A percentile compares a stretch with the other conserved stretches of the same genome.
Evolutionary conservation across 2,888 invertebrate species (phyloP).

Genomic region (Heliconius cydno): DNA sequence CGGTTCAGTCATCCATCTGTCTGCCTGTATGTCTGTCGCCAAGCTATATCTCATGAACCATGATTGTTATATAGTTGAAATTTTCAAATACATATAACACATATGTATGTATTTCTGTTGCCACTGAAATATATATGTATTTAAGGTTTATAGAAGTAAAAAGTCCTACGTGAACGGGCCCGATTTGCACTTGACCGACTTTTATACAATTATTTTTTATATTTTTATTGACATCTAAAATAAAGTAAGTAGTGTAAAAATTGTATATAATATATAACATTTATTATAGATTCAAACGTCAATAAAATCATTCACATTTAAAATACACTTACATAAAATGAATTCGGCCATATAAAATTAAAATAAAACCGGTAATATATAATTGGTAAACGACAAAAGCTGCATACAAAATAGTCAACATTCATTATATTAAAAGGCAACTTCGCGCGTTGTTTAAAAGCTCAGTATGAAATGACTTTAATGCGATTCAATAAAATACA

Average conservation of each 20-base stretch:
- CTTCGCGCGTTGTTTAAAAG: constrained; percentile 41
- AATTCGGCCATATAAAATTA: constrained; percentile 18
- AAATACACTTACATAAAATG: constrained; percentile 6
- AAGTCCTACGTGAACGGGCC: too few relatives aligned
- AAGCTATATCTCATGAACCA: too few relatives aligned
- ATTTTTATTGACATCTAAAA: too few relatives aligned
- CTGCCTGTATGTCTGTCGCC: too few relatives aligned
- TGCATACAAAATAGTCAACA: constrained; percentile 38
- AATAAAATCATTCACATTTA: neutral
- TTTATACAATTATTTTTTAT: too few relatives aligned
- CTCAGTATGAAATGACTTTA: constrained; percentile 38
- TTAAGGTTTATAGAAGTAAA: too few relatives aligned
- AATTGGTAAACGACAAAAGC: constrained; percentile 28
- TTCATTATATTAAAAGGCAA: constrained; percentile 37
- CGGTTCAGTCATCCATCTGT: too few relatives aligned
- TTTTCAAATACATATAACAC: too few relatives aligned
- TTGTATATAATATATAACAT: neutral
- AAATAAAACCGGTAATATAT: constrained; percentile 20
- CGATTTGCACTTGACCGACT: too few relatives aligned
- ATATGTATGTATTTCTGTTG: too few relatives aligned
- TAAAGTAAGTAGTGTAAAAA: neutral
- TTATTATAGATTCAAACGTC: neutral
- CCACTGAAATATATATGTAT: too few relatives aligned
- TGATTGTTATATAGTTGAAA: too few relatives aligned
- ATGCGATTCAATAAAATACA: constrained; percentile 48